Evolutionary conservation across 2,888 invertebrate species (phyloP), one percentile per base, ranked within the genome.

Genomic region (Anthoptus insignis): DNA sequence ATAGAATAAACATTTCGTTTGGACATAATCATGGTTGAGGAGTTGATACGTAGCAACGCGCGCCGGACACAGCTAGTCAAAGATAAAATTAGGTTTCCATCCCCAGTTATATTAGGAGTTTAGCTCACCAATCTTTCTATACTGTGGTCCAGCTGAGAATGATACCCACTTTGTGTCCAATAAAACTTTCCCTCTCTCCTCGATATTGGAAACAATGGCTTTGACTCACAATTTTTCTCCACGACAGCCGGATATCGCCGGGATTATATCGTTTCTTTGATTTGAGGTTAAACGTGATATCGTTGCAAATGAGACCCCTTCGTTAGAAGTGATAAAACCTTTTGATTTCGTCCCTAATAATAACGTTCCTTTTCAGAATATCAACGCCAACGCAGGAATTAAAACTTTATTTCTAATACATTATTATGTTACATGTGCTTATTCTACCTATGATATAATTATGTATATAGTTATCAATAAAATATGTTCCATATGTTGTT

Each of bases 121-220:
- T 42, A 8, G 24, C 37, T 21, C 56, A 37, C 63, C 47, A 13
- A 19, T 9, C 34, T 39, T 21, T 5, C 19, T 63, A 3, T 1
- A 16, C 63, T 64, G 87, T 87, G 83, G 84, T 80, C 84, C 81
- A 81, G 80, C 85, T 85, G 82, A 88, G 88, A 91, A 89, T 91
- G 89, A 92, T 89, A 86, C 87, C 86, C 88, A 91, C 92, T 91
- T 91, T 89, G 90, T 87, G 86, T 88, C 84, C 87, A 88, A 91
- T 91, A 91, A 91, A 91, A 91, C 83, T 90, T 89, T 86, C 83
- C 89, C 84, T 81, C 83, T 82, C 80, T 83, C 80, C 75, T 69
- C 75, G 86, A 88, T 89, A 89, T 91, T 90, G 91, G 88, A 92
- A 91, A 92, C 91, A 92, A 91, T 89, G 82, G 84, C 88, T 90